Evolutionary conservation across 1,140 invertebrate species (phyloP), one percentile per base, ranked within the genome.

Genomic region (Caenorhabditis brenneri): DNA sequence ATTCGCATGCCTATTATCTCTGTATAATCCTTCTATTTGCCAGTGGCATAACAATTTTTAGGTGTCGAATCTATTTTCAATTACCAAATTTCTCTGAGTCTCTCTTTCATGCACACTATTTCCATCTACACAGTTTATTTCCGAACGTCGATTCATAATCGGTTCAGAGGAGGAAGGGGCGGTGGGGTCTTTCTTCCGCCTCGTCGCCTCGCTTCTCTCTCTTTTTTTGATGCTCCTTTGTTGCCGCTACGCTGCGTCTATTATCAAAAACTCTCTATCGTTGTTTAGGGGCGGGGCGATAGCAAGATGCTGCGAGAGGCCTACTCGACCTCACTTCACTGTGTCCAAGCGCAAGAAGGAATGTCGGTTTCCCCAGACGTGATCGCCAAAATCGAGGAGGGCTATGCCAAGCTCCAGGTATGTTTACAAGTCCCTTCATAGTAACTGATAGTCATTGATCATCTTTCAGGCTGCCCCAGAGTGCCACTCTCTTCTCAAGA

Each of bases 401-500:
- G 85, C 29, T 86, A 81, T 65, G 85, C 83, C 29, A 86, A 80
- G 48, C 80, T 86, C 19, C 85, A 86, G 49, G 80, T 81, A 48
- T 39, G 49, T 74, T 74, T 10, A 42, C 36, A 58, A n/a, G n/a
- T n/a, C n/a, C n/a, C 19, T 24, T 22, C 9, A 3, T 46, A 46
- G 24, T n/a, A 22, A 16, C 15, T 4, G 22, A 16, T 46, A 22
- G 33, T 55, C 15, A 36, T 42, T 10, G 12, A 2, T 15, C 36
- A 42, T 86, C 29, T 81, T 82, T 36, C 55, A 90, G 89, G 88
- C 36, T 33, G 88, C 89, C 55, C 80, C 86, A 46, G 89, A 90
- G 33, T 91, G 91, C 86, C 86, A 91, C 36, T 92, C 91, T 15
- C 87, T 91, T 19, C 74, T 91, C 15, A 91, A 91, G 86, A 92